phyloP scores from a whole-genome alignment of 2,888 invertebrate species.

The Agrotis ipsilon region DNA sequence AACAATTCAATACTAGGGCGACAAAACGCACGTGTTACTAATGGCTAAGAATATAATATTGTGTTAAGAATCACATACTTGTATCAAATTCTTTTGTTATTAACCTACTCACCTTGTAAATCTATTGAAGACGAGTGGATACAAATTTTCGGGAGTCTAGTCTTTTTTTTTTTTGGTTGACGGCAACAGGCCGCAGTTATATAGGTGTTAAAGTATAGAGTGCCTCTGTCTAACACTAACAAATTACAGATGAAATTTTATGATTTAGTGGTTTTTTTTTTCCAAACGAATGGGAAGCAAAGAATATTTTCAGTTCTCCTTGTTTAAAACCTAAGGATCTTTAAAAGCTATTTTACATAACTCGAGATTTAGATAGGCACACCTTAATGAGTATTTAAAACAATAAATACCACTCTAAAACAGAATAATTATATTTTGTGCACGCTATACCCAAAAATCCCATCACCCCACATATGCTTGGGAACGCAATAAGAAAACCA shows the following conservation, averaged over 20 bases:
- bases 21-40: slow-evolving; percentile 77
- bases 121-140: not conserved
- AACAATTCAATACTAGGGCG: slow-evolving; percentile 75
- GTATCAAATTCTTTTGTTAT: slow-evolving; percentile 17
- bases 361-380: too few relatives aligned
- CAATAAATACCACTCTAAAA: not conserved
- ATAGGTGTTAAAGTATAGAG: not conserved
- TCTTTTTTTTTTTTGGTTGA: not conserved
- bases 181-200: not conserved
- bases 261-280: not conserved
- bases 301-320: too few relatives aligned
- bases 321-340: too few relatives aligned
- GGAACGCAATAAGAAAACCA: slow-evolving; percentile 80
- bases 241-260: too few relatives aligned
- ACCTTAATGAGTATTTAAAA: too few relatives aligned
- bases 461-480: slow-evolving; percentile 63
- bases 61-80: slow-evolving; percentile 42
- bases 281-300: too few relatives aligned
- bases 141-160: not conserved
- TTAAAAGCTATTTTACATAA: too few relatives aligned
- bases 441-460: slow-evolving; percentile 25
- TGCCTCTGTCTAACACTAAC: too few relatives aligned
- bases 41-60: slow-evolving; percentile 52
- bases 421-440: slow-evolving; percentile 9
- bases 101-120: slow-evolving; percentile 1